Evolutionary conservation across 2,113 vertebrate species (phyloP).

Genomic region (Murina feae): DNA sequence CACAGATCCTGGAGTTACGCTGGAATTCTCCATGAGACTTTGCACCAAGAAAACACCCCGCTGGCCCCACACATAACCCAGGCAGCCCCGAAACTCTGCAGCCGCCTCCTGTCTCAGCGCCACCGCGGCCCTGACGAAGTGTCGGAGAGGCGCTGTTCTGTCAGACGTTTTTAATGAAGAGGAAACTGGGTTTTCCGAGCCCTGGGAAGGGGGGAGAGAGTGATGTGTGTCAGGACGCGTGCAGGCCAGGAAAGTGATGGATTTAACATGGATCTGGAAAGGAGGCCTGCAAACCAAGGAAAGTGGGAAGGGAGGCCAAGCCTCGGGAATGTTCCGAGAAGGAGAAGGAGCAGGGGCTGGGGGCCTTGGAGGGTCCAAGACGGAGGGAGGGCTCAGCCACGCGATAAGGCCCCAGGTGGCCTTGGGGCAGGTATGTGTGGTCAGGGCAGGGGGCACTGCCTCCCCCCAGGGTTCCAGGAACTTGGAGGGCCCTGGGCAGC

Average conservation of each 20-base stretch:
- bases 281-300: background rate
- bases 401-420: background rate
- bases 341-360: background rate
- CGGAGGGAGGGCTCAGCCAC: background rate
- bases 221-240: background rate
- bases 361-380: background rate
- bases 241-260: slow-evolving; percentile 28
- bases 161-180: background rate
- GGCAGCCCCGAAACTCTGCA: accelerated
- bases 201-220: background rate
- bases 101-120: accelerated
- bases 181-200: background rate
- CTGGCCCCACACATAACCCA: background rate
- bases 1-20: accelerated
- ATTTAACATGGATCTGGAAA: slow-evolving; percentile 9
- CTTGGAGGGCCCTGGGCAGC: background rate
- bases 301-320: background rate
- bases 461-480: accelerated
- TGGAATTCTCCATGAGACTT: background rate
- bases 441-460: background rate
- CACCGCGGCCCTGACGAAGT: accelerated
- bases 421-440: background rate
- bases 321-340: background rate
- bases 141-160: background rate
- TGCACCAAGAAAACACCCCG: background rate